phyloP scores from a whole-genome alignment of 2,797 vertebrate genomes.

The Alca torda region DNA sequence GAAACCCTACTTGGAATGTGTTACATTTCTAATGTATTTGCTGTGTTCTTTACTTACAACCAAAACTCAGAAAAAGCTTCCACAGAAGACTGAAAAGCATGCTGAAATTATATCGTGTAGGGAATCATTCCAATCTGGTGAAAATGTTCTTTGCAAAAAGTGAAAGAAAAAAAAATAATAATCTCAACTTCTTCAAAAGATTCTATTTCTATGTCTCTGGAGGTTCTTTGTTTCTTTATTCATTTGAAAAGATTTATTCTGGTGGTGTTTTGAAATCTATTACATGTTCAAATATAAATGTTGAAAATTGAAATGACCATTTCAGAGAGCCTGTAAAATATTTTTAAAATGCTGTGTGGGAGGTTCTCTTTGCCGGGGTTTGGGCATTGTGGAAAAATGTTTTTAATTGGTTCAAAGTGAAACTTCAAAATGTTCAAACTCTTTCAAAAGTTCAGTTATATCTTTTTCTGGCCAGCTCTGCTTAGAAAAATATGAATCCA shows the following conservation, averaged over 20 bases:
- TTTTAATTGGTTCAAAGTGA: background rate
- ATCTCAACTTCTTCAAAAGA: background rate
- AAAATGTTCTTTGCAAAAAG: fast-evolving
- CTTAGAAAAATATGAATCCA: background rate
- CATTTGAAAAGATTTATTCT: background rate
- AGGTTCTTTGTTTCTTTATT: background rate
- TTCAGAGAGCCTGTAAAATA: background rate
- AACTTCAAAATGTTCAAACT: background rate
- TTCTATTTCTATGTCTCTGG: background rate
- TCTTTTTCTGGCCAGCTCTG: background rate
- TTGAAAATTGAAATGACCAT: background rate
- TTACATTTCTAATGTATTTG: background rate
- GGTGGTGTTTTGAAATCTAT: background rate
- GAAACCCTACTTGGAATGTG: background rate
- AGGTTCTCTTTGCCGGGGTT: background rate
- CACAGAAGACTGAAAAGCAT: background rate
- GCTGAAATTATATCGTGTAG: fast-evolving
- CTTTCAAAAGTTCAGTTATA: background rate
- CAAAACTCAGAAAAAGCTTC: background rate
- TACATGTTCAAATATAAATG: background rate
- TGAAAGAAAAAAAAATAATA: background rate
- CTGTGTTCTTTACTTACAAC: background rate
- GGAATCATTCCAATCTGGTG: background rate
- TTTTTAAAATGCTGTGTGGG: background rate
- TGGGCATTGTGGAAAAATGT: background rate